Percentiles rank a stretch among this genome's conserved stretches.
Conservation (phyloP, 2,113 vertebrate species). For the Daboia siamensis region DNA sequence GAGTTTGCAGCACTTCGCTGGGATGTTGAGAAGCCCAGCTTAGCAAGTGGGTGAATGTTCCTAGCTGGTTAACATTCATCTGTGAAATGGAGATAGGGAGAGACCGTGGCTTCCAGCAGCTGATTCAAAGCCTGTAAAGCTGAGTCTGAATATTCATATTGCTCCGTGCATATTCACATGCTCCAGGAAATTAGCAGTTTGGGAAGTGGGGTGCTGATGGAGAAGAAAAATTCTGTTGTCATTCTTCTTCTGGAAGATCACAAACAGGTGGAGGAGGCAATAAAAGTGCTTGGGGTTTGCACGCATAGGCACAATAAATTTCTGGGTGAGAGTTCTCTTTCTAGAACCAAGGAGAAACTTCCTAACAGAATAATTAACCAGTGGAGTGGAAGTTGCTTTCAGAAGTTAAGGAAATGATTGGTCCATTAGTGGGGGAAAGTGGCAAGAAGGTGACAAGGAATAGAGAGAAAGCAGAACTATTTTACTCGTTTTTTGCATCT, state of each 20-base stretch:
- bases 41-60: background rate
- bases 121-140: background rate
- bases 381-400: background rate
- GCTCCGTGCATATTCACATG: background rate
- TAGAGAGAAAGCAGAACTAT: too few relatives aligned
- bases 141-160: background rate
- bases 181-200: background rate
- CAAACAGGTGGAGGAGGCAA: background rate
- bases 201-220: background rate
- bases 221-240: background rate
- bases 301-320: background rate
- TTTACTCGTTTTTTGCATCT: too few relatives aligned
- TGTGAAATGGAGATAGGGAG: background rate
- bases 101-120: background rate
- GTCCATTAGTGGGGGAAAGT: too few relatives aligned
- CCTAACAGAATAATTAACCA: background rate
- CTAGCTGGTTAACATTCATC: background rate
- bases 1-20: background rate
- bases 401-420: background rate
- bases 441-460: too few relatives aligned
- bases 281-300: background rate
- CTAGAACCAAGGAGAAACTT: background rate
- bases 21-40: background rate
- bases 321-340: background rate
- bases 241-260: background rate